These are phyloP conservation scores for Melinaea menophilus DNA, from an alignment of 2,888 invertebrate species.

Conservation along the genomic window DNA sequence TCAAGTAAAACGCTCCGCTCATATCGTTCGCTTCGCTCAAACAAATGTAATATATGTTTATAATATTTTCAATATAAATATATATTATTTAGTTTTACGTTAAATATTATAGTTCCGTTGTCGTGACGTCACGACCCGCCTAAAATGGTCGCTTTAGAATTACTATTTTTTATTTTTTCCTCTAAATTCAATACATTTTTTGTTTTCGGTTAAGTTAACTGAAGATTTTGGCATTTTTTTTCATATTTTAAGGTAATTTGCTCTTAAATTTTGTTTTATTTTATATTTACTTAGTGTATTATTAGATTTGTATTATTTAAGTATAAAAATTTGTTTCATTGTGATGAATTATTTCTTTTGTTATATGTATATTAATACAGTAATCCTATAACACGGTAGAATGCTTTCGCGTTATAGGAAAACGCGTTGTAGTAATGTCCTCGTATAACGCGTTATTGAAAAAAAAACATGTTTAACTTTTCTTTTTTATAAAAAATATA, in stretches of 20 bases:
- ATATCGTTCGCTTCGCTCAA: no score
- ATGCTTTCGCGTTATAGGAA: no score
- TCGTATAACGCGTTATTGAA: background rate
- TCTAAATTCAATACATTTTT: background rate
- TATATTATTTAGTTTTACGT: constrained; percentile 12
- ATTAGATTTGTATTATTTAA: background rate
- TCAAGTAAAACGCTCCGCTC: no score
- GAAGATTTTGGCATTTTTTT: background rate
- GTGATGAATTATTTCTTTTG: background rate
- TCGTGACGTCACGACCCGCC: constrained; percentile 64
- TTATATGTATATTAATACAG: background rate
- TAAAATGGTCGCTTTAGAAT: constrained; percentile 36
- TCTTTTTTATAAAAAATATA: background rate
- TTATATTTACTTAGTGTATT: no score
- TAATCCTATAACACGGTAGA: no score
- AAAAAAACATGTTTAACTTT: background rate
- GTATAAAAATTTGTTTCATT: background rate
- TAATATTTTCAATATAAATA: no score
- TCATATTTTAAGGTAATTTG: constrained; percentile 2
- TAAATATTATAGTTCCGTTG: constrained; percentile 46
- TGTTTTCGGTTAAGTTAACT: no score
- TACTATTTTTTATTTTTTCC: constrained; percentile 4
- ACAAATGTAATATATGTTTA: no score
- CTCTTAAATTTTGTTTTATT: background rate
- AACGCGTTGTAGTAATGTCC: no score